Evolutionary conservation across 2,888 invertebrate genomes (phyloP), one percentile per base, ranked within the genome.

Genomic region (Drosophila birchii): DNA sequence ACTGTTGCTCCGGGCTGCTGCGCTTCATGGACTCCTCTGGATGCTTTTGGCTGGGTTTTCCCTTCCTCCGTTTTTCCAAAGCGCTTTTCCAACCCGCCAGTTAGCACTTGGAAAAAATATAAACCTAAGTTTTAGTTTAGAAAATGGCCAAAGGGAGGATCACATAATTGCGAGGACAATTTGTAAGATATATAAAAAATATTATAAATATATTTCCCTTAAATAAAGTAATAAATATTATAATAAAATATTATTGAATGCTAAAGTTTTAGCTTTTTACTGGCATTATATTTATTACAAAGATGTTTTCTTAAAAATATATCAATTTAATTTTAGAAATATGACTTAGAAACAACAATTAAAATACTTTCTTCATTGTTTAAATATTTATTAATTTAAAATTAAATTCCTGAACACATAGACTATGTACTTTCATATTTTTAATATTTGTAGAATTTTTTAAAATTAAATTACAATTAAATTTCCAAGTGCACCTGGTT

Each of bases 1-100:
- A 49, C 38, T 62, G 59, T 79, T 74, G 57, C 67, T 68, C 47
- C 67, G 57, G 67, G 67, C 67, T 68, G 67, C 67, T 68, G 67
- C 71, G 71, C 67, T 68, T 68, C 71, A 68, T 70, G 67, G 71
- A 70, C 39, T 68, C 57, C 45, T 67, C 54, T 67, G 45, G 66
- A 67, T 67, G 54, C 32, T 53, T 32, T 66, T 51, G 29, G 14
- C 66, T 23, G 43, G 23, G 41, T 9, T 53, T 59, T 38, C 49
- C 39, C 59, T n/a, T 4, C 7, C 16, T 9, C 55, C 20, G 5
- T 26, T 53, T 47, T 70, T n/a, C 38, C 49, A 34, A 34, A 51
- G 34, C 32, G 51, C 51, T 51, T 51, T 51, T 51, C 34, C 51
- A 16, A 51, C 51, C 51, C 51, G 20, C 32, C 51, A 51, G 9